These are phyloP conservation scores for Lasioglossum figueresi DNA, from an alignment of 2,888 invertebrate species.

Conservation along the genomic window DNA sequence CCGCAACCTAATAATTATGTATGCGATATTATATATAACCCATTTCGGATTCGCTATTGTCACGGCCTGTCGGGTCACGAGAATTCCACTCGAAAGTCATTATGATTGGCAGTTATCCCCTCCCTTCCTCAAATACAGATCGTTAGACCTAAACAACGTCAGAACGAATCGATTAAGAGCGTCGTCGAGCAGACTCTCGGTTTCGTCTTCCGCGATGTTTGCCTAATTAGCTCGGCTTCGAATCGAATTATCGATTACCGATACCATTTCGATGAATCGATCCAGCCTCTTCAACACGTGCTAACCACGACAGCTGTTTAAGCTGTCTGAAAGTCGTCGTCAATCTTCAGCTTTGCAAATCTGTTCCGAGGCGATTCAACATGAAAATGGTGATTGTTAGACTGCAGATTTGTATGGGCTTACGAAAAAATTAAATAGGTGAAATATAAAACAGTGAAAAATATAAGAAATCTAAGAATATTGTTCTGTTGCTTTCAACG, in stretches of 20 bases:
- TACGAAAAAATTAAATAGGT: too few relatives aligned
- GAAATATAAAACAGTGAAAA: too few relatives aligned
- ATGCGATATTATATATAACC: too few relatives aligned
- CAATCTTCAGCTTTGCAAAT: background rate
- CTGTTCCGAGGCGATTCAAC: background rate
- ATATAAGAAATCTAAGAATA: too few relatives aligned
- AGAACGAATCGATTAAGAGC: conserved; percentile 25
- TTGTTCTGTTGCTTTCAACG: too few relatives aligned
- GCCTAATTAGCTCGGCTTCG: conserved; percentile 42
- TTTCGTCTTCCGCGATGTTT: conserved; percentile 41
- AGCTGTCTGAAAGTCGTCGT: background rate
- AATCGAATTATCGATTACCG: conserved; percentile 56
- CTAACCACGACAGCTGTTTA: conserved; percentile 1
- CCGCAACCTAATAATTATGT: too few relatives aligned
- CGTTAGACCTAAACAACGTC: background rate
- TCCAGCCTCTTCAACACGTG: conserved; percentile 30
- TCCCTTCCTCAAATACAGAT: background rate
- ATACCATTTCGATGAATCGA: conserved; percentile 42
- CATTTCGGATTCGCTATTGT: too few relatives aligned
- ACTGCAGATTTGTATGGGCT: too few relatives aligned
- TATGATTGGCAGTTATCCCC: background rate
- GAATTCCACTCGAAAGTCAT: background rate
- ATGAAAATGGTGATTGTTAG: background rate
- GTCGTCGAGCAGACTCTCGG: conserved; percentile 20
- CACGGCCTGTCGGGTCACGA: background rate